Evolutionary conservation across 1,140 invertebrate genomes (phyloP).

Genomic region (Tetramorium simillimum): DNA sequence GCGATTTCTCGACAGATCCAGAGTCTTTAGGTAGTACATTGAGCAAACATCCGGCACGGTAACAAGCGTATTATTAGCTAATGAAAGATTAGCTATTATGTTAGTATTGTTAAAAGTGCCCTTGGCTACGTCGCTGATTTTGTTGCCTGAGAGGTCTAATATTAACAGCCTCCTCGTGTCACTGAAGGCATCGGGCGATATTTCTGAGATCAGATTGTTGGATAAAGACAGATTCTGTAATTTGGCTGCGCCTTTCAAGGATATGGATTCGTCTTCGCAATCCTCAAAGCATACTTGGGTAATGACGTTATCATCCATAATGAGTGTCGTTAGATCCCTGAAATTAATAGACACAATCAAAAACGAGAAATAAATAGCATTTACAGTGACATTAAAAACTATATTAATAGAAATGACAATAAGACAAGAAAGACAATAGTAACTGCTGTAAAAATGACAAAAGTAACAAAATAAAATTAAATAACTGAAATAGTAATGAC

Average conservation of each 20-base stretch:
- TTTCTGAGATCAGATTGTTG: conserved; percentile 69
- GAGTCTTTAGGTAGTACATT: conserved; percentile 61
- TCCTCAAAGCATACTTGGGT: conserved; percentile 67
- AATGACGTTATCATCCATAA: conserved; percentile 17
- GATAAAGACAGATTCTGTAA: conserved; percentile 75
- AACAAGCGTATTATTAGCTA: conserved; percentile 75
- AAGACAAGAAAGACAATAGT: not conserved
- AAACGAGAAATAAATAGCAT: not conserved
- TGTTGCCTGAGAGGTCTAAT: conserved; percentile 77
- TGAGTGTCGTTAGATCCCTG: not conserved
- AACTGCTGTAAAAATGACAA: too few species aligned
- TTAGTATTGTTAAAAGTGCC: conserved; percentile 67
- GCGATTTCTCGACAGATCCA: conserved; percentile 77
- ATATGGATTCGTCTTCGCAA: conserved; percentile 65
- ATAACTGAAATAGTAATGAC: not conserved
- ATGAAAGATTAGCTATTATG: conserved; percentile 67
- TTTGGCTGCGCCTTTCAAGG: conserved; percentile 63
- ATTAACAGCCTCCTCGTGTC: conserved; percentile 62
- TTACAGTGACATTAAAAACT: not conserved
- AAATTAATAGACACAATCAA: not conserved
- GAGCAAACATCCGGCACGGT: conserved; percentile 73
- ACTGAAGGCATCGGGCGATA: conserved; percentile 74
- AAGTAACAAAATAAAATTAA: not conserved
- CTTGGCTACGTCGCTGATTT: conserved; percentile 54
- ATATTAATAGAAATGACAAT: not conserved